Base-by-base conservation (phyloP, 2,888 invertebrate species). In the Sussaba pulchella region DNA sequence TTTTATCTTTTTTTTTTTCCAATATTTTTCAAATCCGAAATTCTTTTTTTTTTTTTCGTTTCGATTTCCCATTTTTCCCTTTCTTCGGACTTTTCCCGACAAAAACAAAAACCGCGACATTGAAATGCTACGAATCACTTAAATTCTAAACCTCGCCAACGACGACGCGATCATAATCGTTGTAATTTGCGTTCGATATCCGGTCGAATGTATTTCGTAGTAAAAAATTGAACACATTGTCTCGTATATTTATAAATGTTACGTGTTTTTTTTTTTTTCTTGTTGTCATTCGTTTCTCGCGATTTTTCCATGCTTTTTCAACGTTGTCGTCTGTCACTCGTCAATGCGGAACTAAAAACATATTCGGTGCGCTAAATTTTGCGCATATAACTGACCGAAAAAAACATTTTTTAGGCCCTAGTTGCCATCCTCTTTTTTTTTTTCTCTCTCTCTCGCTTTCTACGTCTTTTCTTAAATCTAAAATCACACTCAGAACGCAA, bases 401-500 rank as follows among this genome's bases (percentile, higher is more conserved):
- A 67, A 80, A 31, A 31, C 31, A 6, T 31, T 77, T 19, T 82
- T 66, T 82, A 82, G 82, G 82, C 78, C 82, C 77, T 50, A 63
- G 31, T 59, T 47, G 12, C 41, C n/a, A 24, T 14, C 6, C 54
- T 63, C 4, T 47, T 47, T 19, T 67, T 14, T 31, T 21, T 24
- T 2, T 24, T 9, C n/a, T 12, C 9, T 1, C 21, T 41, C 4
- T 41, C 36, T 52, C 36, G 17, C 12, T 39, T 26, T 43, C 8
- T 45, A 31, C 66, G 31, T 75, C 71, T 50, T 75, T 66, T 19
- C 84, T 86, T 86, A 86, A 77, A 85, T 80, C 87, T 90, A 89
- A 89, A 90, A 91, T 90, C 91, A 91, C 91, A 91, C 90, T 89
- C 89, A 88, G 89, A 90, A 90, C 86, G 85, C 87, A 88, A 87